Evolutionary conservation across 1,140 invertebrate species (phyloP).

Genomic region (Cataglyphis hispanica): DNA sequence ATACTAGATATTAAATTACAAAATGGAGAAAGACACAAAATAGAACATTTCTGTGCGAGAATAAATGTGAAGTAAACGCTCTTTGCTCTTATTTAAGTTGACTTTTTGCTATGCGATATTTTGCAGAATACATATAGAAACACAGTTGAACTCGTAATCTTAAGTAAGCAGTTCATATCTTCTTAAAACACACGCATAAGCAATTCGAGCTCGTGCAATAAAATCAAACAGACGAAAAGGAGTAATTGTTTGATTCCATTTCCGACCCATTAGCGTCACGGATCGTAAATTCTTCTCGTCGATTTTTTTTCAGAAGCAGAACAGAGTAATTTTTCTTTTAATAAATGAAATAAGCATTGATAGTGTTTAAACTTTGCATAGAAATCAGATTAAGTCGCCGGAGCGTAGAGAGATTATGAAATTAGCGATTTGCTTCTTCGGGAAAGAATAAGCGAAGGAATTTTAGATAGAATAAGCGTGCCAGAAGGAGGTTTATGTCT

Average conservation of each 20-base stretch:
- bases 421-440: slow-evolving; percentile 2
- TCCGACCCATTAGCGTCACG: slow-evolving; percentile 12
- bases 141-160: background rate
- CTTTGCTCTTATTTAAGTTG: slow-evolving; percentile 26
- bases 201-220: background rate
- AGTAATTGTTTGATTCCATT: slow-evolving; percentile 40
- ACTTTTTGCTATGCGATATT: background rate
- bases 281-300: slow-evolving; percentile 14
- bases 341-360: background rate
- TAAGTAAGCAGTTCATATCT: background rate
- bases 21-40: background rate
- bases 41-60: slow-evolving; percentile 8
- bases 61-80: slow-evolving; percentile 35
- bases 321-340: slow-evolving; percentile 1
- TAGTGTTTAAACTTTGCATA: background rate
- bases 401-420: background rate
- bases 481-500: slow-evolving; percentile 39
- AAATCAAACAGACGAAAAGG: background rate
- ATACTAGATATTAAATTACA: slow-evolving; percentile 25
- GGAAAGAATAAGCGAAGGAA: slow-evolving; percentile 3
- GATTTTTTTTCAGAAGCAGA: background rate
- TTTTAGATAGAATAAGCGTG: slow-evolving; percentile 14
- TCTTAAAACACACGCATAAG: background rate
- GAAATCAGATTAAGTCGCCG: background rate
- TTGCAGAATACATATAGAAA: slow-evolving; percentile 14